These are phyloP conservation scores for Myripristis jacobus DNA, from an alignment of 2,797 vertebrate species.

Conservation along the genomic window DNA sequence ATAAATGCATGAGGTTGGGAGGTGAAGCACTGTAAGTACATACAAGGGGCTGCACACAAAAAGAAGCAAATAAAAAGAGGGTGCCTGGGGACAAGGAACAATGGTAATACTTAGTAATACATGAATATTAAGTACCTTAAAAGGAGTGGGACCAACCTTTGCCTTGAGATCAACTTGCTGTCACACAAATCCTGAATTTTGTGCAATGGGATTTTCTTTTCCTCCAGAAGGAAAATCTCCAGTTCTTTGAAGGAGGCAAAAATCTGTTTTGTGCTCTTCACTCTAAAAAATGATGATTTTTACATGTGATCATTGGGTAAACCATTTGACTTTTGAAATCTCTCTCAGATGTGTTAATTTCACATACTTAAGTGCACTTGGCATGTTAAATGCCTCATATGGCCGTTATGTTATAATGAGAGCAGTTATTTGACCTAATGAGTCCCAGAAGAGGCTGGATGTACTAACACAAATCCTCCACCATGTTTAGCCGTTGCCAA, in stretches of 20 bases:
- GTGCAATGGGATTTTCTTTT: not conserved
- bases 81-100: not conserved
- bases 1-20: not conserved
- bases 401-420: too few species aligned
- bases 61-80: too few species aligned
- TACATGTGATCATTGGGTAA: not conserved
- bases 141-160: not conserved
- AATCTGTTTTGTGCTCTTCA: not conserved
- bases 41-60: constrained; percentile 2
- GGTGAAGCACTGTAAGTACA: not conserved
- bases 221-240: not conserved
- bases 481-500: too few species aligned
- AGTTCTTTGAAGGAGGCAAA: not conserved
- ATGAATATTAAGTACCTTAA: not conserved
- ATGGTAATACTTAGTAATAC: not conserved
- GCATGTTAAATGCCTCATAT: too few species aligned
- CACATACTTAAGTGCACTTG: too few species aligned
- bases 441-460: too few species aligned
- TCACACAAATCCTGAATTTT: not conserved
- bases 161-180: constrained; percentile 4
- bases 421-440: too few species aligned
- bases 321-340: constrained; percentile 16
- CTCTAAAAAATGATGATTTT: constrained; percentile 8
- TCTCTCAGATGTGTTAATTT: not conserved
- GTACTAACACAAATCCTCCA: too few species aligned